Evolutionary conservation across 2,797 vertebrate genomes (phyloP), one percentile per base, ranked within the genome.

Genomic region (Parauchenoglanis ngamensis): DNA sequence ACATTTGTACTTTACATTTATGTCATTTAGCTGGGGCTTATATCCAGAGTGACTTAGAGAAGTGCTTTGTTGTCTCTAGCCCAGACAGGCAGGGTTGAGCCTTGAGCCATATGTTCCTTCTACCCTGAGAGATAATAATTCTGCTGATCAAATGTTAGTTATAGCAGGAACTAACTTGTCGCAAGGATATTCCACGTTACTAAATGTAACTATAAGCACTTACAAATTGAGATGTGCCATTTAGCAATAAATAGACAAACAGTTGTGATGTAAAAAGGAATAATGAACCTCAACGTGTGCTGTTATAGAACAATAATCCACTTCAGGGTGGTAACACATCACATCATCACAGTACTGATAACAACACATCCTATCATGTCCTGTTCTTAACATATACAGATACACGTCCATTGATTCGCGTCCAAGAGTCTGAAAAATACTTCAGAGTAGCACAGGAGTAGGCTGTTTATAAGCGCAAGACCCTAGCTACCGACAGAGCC

Each of bases 291-390:
- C 70, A 76, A 12, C 0, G 25, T 52, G 23, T n/a, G 40, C 72
- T 75, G 72, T 13, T 75, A 52, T n/a, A 78, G 52, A 12, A 78
- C 31, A 35, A 79, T 17, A 76, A 19, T 76, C 73, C 73, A 52
- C 25, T 76, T 76, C 25, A 52, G 12, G 6, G 25, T 54, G 73
- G 73, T n/a, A 52, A 76, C 46, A 57, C 17, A 79, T 23, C 4
- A 35, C 54, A 78, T 57, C 31, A 79, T 52, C 31, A 57, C 17
- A 57, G 28, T 3, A 17, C 19, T 57, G 76, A 23, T 57, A 79
- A 57, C 10, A 23, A 3, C 54, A 57, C 28, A 23, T 35, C 8
- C 49, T 31, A 12, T n/a, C 11, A 75, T n/a, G 72, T 75, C 44
- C 23, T 75, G 72, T 49, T 73, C 10, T 1, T 46, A 46, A 68